Evolutionary conservation across 2,888 invertebrate genomes (phyloP).

Genomic region (Gymnoscelis rufifasciata): DNA sequence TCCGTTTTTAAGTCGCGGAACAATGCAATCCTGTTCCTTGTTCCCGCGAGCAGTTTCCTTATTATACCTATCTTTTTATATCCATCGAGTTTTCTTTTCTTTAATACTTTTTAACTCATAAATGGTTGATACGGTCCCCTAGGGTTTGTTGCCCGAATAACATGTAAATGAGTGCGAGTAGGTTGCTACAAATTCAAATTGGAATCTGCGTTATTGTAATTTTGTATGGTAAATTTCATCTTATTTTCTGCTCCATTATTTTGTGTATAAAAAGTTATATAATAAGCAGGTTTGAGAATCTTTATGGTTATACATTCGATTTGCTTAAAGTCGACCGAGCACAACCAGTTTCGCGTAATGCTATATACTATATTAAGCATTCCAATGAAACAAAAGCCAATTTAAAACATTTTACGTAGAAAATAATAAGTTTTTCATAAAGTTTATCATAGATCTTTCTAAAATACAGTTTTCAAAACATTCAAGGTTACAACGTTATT

Average conservation of each 20-base stretch:
- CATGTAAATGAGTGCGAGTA: conserved; percentile 74
- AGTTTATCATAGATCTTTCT: too few relatives aligned
- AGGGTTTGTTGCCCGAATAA: conserved; percentile 74
- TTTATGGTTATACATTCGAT: background rate
- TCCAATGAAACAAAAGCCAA: too few relatives aligned
- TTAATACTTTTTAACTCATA: conserved; percentile 78
- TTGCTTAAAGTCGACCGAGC: background rate
- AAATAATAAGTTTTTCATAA: too few relatives aligned
- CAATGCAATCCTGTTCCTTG: conserved; percentile 73
- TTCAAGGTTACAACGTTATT: too few relatives aligned
- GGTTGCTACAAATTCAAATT: conserved; percentile 59
- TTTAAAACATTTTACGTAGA: too few relatives aligned
- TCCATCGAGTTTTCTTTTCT: conserved; percentile 75
- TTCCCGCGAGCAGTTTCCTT: conserved; percentile 73
- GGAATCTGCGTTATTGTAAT: conserved; percentile 49
- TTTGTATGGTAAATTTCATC: conserved; percentile 36
- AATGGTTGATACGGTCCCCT: conserved; percentile 76
- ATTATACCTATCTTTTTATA: conserved; percentile 68
- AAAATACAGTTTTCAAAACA: too few relatives aligned
- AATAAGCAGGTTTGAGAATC: conserved; percentile 9
- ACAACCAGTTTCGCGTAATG: background rate
- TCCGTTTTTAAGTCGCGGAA: conserved; percentile 75
- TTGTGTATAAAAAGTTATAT: conserved; percentile 26
- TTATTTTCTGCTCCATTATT: conserved; percentile 34
- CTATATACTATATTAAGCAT: too few relatives aligned